Evolutionary conservation across 1,140 invertebrate genomes (phyloP).

Genomic region (Scaptodrosophila lebanonensis): DNA sequence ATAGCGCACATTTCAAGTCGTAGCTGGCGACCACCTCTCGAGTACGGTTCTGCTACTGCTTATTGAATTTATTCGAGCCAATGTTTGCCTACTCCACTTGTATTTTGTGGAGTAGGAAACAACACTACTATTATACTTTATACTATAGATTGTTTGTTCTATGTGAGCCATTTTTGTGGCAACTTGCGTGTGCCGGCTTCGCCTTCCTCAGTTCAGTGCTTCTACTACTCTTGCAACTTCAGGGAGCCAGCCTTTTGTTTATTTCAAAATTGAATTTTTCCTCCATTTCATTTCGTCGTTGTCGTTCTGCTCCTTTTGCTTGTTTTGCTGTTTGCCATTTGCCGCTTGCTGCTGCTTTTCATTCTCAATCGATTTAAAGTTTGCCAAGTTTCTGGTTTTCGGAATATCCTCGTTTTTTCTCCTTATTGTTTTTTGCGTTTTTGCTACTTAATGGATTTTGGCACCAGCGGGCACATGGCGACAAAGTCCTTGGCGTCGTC

Average conservation of each 20-base stretch:
- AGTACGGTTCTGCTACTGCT: neutral
- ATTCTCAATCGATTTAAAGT: constrained; percentile 46
- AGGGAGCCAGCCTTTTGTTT: constrained; percentile 35
- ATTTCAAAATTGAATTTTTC: constrained; percentile 52
- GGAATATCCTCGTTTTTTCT: constrained; percentile 6
- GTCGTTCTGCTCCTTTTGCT: constrained; percentile 3
- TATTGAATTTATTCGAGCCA: constrained; percentile 7
- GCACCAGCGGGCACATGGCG: constrained; percentile 22
- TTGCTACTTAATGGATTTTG: constrained; percentile 40
- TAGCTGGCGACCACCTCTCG: neutral
- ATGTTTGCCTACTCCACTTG: constrained; percentile 3
- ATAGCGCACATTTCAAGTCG: constrained; percentile 31
- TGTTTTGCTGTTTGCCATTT: neutral
- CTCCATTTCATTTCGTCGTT: constrained; percentile 36
- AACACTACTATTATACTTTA: too few species aligned
- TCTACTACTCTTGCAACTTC: neutral
- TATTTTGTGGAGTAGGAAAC: too few species aligned
- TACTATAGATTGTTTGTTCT: too few species aligned
- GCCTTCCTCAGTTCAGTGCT: neutral
- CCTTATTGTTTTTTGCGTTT: constrained; percentile 1
- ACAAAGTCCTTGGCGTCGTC: constrained; percentile 2
- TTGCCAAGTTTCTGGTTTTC: constrained; percentile 10
- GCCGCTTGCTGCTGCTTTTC: constrained; percentile 28
- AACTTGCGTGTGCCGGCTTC: neutral
- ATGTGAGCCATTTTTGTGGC: too few species aligned